phyloP scores from a whole-genome alignment of 1,140 invertebrate genomes.

The Calephelis virginiensis region DNA sequence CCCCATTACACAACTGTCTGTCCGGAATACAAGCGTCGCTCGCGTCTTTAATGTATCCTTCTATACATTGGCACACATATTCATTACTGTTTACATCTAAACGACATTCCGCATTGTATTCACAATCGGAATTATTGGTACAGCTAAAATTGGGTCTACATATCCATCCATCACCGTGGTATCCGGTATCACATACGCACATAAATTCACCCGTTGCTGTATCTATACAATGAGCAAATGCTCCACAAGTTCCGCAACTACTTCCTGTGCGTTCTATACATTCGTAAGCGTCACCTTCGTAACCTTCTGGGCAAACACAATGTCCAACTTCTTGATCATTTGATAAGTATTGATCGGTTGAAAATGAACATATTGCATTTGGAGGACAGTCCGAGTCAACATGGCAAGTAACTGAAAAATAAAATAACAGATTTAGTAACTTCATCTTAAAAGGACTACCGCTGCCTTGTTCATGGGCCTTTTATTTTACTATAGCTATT shows the following conservation, averaged over 20 bases:
- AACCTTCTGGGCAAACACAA: slow-evolving; percentile 90
- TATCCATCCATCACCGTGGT: slow-evolving; percentile 86
- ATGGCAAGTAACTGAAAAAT: slow-evolving; percentile 53
- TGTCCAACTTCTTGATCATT: slow-evolving; percentile 76
- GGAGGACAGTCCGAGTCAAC: slow-evolving; percentile 58
- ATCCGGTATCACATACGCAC: slow-evolving; percentile 90
- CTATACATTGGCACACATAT: slow-evolving; percentile 85
- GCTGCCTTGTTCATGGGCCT: no score
- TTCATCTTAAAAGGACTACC: no score
- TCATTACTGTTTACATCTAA: slow-evolving; percentile 79
- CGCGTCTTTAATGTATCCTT: slow-evolving; percentile 76
- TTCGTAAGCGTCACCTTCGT: slow-evolving; percentile 87
- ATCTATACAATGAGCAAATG: slow-evolving; percentile 80
- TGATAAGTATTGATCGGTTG: slow-evolving; percentile 45
- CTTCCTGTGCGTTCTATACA: slow-evolving; percentile 82
- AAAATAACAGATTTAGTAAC: slow-evolving; percentile 8
- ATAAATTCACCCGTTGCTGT: slow-evolving; percentile 81
- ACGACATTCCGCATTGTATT: slow-evolving; percentile 86
- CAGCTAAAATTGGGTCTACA: slow-evolving; percentile 86
- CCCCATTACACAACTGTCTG: slow-evolving; percentile 78
- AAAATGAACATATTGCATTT: slow-evolving; percentile 57
- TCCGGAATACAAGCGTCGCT: slow-evolving; percentile 80
- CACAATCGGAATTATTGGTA: slow-evolving; percentile 84
- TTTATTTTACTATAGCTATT: no score
- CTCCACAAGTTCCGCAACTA: slow-evolving; percentile 82